phyloP scores from a whole-genome alignment of 2,797 vertebrate species.

The Clarias pachynema region DNA sequence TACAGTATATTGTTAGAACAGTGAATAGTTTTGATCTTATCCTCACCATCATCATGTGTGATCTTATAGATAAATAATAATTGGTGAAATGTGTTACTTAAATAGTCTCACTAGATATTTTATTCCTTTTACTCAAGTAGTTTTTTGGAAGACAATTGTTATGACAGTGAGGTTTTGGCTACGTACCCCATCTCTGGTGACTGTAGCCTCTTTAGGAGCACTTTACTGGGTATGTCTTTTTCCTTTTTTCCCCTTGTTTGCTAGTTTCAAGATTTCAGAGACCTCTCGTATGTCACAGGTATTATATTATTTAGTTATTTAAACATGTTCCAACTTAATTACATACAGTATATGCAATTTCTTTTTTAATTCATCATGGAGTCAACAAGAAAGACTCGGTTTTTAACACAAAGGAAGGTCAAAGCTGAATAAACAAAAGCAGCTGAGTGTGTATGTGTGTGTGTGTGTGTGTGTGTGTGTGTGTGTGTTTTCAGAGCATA shows the following conservation, averaged over 20 bases:
- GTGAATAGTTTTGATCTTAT: neutral
- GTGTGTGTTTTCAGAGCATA: conserved; percentile 11
- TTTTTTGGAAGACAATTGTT: neutral
- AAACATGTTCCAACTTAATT: neutral
- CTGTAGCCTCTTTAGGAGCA: neutral
- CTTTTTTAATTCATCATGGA: neutral
- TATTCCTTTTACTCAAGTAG: neutral
- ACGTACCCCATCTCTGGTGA: neutral
- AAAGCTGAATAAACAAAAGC: conserved; percentile 49
- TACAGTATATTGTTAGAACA: neutral
- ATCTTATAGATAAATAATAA: neutral
- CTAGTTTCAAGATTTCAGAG: conserved; percentile 3
- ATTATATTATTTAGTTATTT: neutral
- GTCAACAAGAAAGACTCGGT: conserved; percentile 11
- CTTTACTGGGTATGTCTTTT: neutral
- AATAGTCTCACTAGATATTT: neutral
- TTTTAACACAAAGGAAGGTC: conserved; percentile 45
- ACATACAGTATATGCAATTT: neutral
- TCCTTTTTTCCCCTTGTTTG: neutral
- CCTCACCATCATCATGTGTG: neutral
- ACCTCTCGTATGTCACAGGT: neutral
- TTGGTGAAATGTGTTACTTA: neutral
- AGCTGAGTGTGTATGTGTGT: neutral
- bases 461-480: neutral
- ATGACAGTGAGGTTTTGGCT: neutral